Evolutionary conservation across 2,888 invertebrate genomes (phyloP).

Genomic region (Calliphora vomitoria): DNA sequence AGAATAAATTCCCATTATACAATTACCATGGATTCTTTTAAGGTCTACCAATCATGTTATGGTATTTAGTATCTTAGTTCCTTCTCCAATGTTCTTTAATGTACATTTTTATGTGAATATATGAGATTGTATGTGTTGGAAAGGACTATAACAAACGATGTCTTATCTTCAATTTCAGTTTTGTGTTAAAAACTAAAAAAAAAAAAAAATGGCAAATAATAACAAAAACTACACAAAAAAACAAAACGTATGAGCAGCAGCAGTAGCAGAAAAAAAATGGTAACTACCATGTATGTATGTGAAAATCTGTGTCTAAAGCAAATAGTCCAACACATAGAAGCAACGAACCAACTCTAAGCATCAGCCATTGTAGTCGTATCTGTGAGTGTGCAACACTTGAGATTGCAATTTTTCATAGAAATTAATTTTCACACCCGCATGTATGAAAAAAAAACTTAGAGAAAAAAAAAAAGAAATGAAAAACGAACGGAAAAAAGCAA

Average conservation of each 20-base stretch:
- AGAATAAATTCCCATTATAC: no score
- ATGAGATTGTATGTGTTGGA: slow-evolving; percentile 37
- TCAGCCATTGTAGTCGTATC: slow-evolving; percentile 36
- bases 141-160: slow-evolving; percentile 71
- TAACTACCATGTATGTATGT: background rate
- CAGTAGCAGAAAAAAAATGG: slow-evolving; percentile 5
- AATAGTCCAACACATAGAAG: slow-evolving; percentile 53
- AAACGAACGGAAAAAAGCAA: slow-evolving; percentile 50
- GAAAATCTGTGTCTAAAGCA: slow-evolving; percentile 34
- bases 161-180: slow-evolving; percentile 73
- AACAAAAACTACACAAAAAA: slow-evolving; percentile 49
- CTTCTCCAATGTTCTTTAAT: slow-evolving; percentile 44
- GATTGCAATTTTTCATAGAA: slow-evolving; percentile 75
- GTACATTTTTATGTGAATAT: slow-evolving; percentile 24
- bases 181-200: slow-evolving; percentile 55
- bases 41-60: no score
- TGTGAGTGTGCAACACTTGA: slow-evolving; percentile 68
- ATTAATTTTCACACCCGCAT: slow-evolving; percentile 73
- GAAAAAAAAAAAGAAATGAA: slow-evolving; percentile 13
- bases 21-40: no score
- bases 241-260: slow-evolving; percentile 33
- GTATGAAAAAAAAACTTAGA: slow-evolving; percentile 31
- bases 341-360: slow-evolving; percentile 56
- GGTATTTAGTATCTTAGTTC: background rate
- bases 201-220: slow-evolving; percentile 56